Base-by-base conservation (phyloP, 2,888 invertebrate genomes). In the Apodemia zela region DNA sequence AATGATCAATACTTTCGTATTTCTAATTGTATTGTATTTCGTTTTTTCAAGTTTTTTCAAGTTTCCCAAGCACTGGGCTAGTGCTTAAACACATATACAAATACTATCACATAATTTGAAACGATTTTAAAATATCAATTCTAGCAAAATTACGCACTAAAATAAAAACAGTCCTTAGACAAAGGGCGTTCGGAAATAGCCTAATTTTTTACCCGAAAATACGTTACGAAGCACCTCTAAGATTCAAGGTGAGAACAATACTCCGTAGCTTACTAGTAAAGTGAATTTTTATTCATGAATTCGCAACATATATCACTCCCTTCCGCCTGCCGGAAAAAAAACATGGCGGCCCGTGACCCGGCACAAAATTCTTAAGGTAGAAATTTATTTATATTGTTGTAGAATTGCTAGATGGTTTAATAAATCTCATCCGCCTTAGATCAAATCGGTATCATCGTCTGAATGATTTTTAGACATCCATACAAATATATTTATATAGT, bases 221-320 rank as follows among this genome's bases (percentile, higher is more conserved):
- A 54, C 54, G 25, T 4, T 25, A 13, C 54, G 25, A 25, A 54
- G 25, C 54, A 54, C n/a, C 54, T 6, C 29, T 18, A 18, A 13
- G 25, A 15, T 29, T 54, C 54, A 54, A 54, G 54, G 54, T 54
- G 54, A 54, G 54, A 54, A 54, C 54, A 54, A 54, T 54, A 21
- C 45, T n/a, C 54, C 29, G 25, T 54, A 54, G 29, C 54, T 54
- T 15, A 54, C 54, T 25, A 25, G 29, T 15, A 54, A 25, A 54
- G 54, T 49, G 49, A 45, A 59, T 61, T 64, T 64, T 64, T 64
- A 64, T 64, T 64, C 64, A 64, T 64, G 66, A 60, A 64, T 61
- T 66, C 63, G 57, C 51, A 38, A 59, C 64, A 45, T 54, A 54
- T 54, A 54, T 54, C 54, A 54, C 54, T 6, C 25, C 15, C n/a